These are phyloP conservation scores for Engraulis encrasicolus DNA, from an alignment of 2,113 vertebrate species.

Conservation along the genomic window DNA sequence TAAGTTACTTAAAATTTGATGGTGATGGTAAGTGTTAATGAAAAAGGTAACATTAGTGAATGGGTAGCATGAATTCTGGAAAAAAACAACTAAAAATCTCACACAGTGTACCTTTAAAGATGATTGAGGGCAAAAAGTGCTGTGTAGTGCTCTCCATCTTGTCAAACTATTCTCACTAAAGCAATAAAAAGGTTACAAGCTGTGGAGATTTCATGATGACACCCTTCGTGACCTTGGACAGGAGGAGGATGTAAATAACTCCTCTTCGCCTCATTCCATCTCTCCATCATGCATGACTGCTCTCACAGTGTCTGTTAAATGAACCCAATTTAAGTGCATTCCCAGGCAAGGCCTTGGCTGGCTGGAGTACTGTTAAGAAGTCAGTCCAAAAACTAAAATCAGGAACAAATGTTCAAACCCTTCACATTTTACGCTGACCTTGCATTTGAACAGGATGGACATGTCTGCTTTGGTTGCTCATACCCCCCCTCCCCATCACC, in stretches of 20 bases:
- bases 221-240: constrained; percentile 14
- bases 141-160: too few relatives aligned
- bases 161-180: not conserved
- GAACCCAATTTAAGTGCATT: not conserved
- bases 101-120: too few relatives aligned
- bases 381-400: not conserved
- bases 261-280: too few relatives aligned
- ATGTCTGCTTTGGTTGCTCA: not conserved
- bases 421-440: not conserved
- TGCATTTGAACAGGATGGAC: not conserved
- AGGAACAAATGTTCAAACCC: not conserved
- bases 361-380: not conserved
- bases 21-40: too few relatives aligned
- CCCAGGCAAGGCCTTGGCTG: not conserved
- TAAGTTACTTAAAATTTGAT: too few relatives aligned
- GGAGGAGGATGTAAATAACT: constrained; percentile 32
- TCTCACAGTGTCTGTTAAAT: constrained; percentile 12
- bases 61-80: too few relatives aligned
- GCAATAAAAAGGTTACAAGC: not conserved
- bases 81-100: too few relatives aligned
- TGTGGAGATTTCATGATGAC: not conserved
- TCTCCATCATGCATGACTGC: constrained; percentile 26
- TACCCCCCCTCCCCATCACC: not conserved
- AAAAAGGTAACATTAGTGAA: too few relatives aligned
- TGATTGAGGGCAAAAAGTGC: too few relatives aligned